Base-by-base conservation (phyloP, 2,797 vertebrate species). In the Emydoidea blandingii region DNA sequence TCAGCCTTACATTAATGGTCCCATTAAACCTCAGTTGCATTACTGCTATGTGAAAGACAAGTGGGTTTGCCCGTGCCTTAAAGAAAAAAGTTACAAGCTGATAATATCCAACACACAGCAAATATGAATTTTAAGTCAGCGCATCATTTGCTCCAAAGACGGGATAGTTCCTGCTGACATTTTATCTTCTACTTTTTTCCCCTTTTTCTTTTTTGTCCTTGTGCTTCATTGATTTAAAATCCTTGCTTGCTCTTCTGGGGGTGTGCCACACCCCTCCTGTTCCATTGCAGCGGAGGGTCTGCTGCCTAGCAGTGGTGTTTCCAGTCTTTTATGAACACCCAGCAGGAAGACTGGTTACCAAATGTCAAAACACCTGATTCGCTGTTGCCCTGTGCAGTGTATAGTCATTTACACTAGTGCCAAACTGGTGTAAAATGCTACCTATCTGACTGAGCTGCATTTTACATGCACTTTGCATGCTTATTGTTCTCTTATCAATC, bases 201-300 rank as follows among this genome's bases (percentile, higher is more conserved):
- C 18, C 16, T 2, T 23, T 44, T 1, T 5, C 2, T 23, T 9
- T 1, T 5, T 41, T 23, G 1, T 72, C 91, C 93, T 50, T 79
- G 57, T 3, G 31, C 8, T 31, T 49, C 27, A 37, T 8, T 8
- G 8, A 34, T 94, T 88, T 92, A 6, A 94, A 89, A 62, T 3
- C 3, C 4, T 47, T 53, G 0, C 37, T 74, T 74, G 68, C n/a
- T 44, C 34, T 74, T 44, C 8, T 19, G 1, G 10, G 37, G 5
- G 19, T 34, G 52, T 87, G 81, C 41, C n/a, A 10, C 6, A 8
- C 0, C 16, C 3, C 34, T 82, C 23, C 49, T 7, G 16, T 34
- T 52, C 80, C n/a, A 0, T 12, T 0, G 1, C 16, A 65, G n/a
- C 91, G 37, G 74, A 25, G 3, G 2, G 3, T 2, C 0, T 1